Base-by-base conservation (phyloP, 2,797 vertebrate genomes). In the Xerus rutilus region DNA sequence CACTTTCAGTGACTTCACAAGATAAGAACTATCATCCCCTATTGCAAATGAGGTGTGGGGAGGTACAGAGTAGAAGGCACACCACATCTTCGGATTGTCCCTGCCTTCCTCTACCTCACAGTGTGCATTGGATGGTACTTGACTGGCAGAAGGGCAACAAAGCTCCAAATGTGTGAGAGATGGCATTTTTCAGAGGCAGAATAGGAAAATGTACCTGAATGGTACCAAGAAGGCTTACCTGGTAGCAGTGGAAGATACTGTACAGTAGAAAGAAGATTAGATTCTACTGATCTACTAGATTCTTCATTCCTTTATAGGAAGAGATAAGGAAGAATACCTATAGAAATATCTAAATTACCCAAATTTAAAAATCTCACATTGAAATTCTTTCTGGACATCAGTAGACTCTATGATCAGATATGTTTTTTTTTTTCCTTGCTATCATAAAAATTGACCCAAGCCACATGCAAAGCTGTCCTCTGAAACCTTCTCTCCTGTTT, bases 371-470 rank as follows among this genome's bases (percentile, higher is more conserved):
- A 64, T 92, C 32, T 73, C 32, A 87, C 81, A 25, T 84, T 95
- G 13, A 57, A 45, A 91, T 77, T 73, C 13, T 91, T 62, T 81
- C 12, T 81, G 18, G 23, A 54, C 47, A 70, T 84, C 45, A 89
- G 7, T 62, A 92, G 59, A 76, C 65, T 88, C 43, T 45, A 85
- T 52, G 39, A n/a, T 95, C 39, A 89, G 43, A 82, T 88, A 88
- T 10, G 54, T 15, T 88, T 93, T 73, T 39, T 73, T 39, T 39
- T 39, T 88, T 77, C 43, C 25, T 52, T 21, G 28, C 30, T 49
- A 59, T 87, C 70, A 59, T 89, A 95, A 96, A 96, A 92, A 83
- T 88, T 54, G 62, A 96, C 92, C 73, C 47, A 95, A 90, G 84
- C 91, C 70, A 43, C 35, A 86, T 79, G 47, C 94, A 78, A 96